Conservation (phyloP, 2,797 vertebrate genomes). For the Ctenochaetus hawaiiensis region DNA sequence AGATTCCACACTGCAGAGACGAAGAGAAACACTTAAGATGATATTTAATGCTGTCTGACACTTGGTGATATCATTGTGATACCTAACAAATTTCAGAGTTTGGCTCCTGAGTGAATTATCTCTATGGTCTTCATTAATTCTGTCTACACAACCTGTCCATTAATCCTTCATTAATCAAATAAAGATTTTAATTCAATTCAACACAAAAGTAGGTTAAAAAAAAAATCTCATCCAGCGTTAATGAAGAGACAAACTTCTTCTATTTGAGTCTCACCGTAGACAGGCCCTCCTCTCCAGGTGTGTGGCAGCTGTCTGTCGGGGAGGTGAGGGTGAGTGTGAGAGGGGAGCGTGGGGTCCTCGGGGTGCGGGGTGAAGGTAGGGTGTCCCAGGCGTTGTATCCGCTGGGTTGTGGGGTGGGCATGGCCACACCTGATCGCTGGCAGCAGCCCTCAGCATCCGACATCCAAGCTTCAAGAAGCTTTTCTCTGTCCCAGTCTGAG, state of each 20-base stretch:
- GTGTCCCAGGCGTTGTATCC: slow-evolving; percentile 99
- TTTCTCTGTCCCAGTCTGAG: slow-evolving; percentile 98
- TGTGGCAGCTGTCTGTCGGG: slow-evolving; percentile 96
- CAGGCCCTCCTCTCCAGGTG: slow-evolving; percentile 92
- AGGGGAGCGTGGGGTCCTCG: slow-evolving; percentile 95
- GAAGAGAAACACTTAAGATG: slow-evolving; percentile 13
- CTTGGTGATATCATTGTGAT: background rate
- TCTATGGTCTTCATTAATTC: background rate
- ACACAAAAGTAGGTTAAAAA: background rate
- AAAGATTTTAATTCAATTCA: background rate
- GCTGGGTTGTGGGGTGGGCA: slow-evolving; percentile 96
- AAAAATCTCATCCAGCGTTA: background rate
- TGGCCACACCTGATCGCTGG: slow-evolving; percentile 97
- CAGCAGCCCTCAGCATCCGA: slow-evolving; percentile 95
- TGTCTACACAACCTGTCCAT: background rate
- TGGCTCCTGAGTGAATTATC: background rate
- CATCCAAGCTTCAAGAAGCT: slow-evolving; percentile 99
- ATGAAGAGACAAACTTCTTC: background rate
- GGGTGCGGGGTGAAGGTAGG: slow-evolving; percentile 95
- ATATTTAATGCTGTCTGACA: background rate
- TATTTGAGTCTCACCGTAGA: slow-evolving; percentile 86
- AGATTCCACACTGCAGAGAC: slow-evolving; percentile 94
- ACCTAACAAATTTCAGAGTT: background rate
- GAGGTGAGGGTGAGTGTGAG: slow-evolving; percentile 90
- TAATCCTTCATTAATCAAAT: background rate